Conservation (phyloP, 1,140 invertebrate genomes). For the Heliconius melpomene region DNA sequence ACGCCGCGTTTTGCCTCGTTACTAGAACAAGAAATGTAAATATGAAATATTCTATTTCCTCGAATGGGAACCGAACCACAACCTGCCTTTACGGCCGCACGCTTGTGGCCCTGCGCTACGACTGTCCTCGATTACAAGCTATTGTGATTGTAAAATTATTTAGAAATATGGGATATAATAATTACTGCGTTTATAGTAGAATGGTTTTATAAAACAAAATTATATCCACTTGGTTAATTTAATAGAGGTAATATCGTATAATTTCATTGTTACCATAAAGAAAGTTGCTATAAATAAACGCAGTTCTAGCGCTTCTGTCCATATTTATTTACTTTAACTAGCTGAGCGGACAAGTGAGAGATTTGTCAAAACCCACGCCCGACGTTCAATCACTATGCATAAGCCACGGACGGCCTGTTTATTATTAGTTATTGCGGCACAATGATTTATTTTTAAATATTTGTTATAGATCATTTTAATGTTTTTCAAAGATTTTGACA, state of each 20-base stretch:
- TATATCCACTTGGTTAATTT: neutral
- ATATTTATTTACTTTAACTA: conserved; percentile 11
- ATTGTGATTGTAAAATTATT: too few species aligned
- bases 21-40: too few species aligned
- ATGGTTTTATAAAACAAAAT: neutral
- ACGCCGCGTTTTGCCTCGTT: too few species aligned
- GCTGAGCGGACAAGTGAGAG: conserved; percentile 18
- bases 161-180: too few species aligned
- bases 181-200: too few species aligned
- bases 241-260: neutral
- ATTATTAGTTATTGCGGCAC: conserved; percentile 16
- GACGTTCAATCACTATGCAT: conserved; percentile 23
- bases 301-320: conserved; percentile 2
- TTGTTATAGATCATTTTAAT: neutral
- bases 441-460: conserved; percentile 6
- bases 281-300: neutral
- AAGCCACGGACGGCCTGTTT: conserved; percentile 24
- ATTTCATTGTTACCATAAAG: conserved; percentile 1
- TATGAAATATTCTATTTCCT: too few species aligned
- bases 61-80: too few species aligned
- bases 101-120: too few species aligned
- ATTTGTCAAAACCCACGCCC: conserved; percentile 25
- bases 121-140: too few species aligned
- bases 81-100: too few species aligned
- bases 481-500: neutral